Conservation (phyloP, 1,140 invertebrate species). For the Drosophila sucinea region DNA sequence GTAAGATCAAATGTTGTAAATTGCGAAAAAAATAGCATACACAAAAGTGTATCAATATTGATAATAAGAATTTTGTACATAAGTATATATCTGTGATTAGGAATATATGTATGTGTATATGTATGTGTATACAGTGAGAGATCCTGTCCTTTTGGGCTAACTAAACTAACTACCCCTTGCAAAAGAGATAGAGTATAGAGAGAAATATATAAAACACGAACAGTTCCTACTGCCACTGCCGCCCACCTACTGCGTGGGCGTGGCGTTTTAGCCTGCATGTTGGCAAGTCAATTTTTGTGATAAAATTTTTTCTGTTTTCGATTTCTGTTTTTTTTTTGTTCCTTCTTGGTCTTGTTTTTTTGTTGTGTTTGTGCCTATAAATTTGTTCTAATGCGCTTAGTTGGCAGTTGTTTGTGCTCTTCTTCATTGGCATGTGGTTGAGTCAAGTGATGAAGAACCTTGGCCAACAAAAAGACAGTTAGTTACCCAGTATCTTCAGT, state of each 20-base stretch:
- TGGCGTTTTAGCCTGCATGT: slow-evolving; percentile 40
- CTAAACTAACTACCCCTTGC: too few relatives aligned
- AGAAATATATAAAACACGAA: slow-evolving; percentile 25
- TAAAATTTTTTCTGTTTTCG: slow-evolving; percentile 35
- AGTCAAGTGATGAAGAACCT: slow-evolving; percentile 12
- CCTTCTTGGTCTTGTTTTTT: slow-evolving; percentile 10
- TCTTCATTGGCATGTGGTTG: not conserved
- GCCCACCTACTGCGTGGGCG: slow-evolving; percentile 32
- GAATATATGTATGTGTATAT: too few relatives aligned
- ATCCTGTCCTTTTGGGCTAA: too few relatives aligned
- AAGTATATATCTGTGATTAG: too few relatives aligned
- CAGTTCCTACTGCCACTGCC: not conserved
- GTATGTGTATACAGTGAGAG: too few relatives aligned
- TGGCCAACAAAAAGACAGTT: slow-evolving; percentile 12
- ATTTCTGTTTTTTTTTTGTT: slow-evolving; percentile 18
- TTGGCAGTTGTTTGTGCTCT: slow-evolving; percentile 42
- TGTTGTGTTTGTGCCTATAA: slow-evolving; percentile 63
- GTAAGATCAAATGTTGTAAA: too few relatives aligned
- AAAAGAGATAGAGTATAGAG: not conserved
- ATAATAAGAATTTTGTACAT: too few relatives aligned
- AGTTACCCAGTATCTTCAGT: slow-evolving; percentile 29
- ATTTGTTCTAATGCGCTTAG: slow-evolving; percentile 75
- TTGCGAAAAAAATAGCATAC: too few relatives aligned
- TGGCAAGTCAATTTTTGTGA: slow-evolving; percentile 60
- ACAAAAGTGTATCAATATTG: too few relatives aligned